phyloP scores from a whole-genome alignment of 2,888 invertebrate genomes.

The Acanthosepion lycidas region DNA sequence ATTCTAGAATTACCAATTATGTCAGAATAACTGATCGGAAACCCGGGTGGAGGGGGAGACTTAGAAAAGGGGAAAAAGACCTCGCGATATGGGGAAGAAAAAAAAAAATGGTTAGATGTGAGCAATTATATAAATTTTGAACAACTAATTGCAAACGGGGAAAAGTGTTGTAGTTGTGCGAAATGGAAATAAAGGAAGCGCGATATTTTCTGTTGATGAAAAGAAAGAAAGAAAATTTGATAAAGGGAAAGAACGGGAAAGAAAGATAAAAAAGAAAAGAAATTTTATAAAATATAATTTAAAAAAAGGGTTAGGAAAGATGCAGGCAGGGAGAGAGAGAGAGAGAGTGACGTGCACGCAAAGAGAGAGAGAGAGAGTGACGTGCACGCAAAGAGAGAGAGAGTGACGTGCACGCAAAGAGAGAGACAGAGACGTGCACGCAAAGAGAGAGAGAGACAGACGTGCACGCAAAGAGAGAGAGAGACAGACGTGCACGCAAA shows the following conservation, averaged over 20 bases:
- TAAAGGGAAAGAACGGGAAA: too few relatives aligned
- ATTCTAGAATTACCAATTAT: background rate
- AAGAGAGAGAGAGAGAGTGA: too few relatives aligned
- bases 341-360: too few relatives aligned
- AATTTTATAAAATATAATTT: too few relatives aligned
- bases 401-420: too few relatives aligned
- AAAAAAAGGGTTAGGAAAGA: background rate
- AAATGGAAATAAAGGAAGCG: background rate
- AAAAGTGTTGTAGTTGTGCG: background rate
- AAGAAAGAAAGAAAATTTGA: background rate
- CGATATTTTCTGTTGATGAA: background rate
- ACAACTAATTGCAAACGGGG: background rate
- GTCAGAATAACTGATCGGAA: background rate
- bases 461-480: background rate
- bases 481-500: background rate
- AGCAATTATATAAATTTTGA: background rate
- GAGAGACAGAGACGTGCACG: too few relatives aligned
- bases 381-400: too few relatives aligned
- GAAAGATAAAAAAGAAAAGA: too few relatives aligned
- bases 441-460: too few relatives aligned
- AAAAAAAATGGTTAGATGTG: background rate
- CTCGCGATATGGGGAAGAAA: background rate
- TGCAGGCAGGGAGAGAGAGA: too few relatives aligned
- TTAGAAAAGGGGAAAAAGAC: background rate
- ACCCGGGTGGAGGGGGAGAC: background rate